phyloP scores from a whole-genome alignment of 92 coral and sea anemone genomes.

The Umimayanthus chanpuru region DNA sequence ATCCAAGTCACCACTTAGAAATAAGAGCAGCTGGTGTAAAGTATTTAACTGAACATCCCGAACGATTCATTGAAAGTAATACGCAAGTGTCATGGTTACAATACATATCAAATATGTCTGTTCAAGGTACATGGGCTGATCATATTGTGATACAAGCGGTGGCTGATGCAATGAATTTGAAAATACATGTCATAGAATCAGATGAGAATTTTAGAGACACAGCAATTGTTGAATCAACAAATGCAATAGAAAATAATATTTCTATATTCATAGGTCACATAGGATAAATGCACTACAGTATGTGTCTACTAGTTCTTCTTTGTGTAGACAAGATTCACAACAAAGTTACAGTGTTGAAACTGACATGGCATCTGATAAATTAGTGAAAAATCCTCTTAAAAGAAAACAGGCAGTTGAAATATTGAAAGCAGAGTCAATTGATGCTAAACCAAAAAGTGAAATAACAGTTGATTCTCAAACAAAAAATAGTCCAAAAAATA shows the following conservation, averaged over 20 bases:
- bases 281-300: slow-evolving; percentile 6
- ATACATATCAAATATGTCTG: background rate
- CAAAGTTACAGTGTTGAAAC: slow-evolving; percentile 10
- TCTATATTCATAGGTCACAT: slow-evolving; percentile 1
- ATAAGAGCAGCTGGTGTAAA: slow-evolving; percentile 28
- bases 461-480: slow-evolving; percentile 22
- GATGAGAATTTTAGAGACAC: slow-evolving; percentile 31
- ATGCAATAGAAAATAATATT: background rate
- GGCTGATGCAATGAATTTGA: background rate
- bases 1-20: background rate
- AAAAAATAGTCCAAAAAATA: slow-evolving; percentile 14
- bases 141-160: slow-evolving; percentile 7
- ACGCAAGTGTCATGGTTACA: slow-evolving; percentile 3
- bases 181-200: slow-evolving; percentile 24
- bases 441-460: slow-evolving; percentile 17
- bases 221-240: slow-evolving; percentile 9
- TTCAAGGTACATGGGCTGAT: background rate
- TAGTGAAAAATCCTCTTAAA: slow-evolving; percentile 8
- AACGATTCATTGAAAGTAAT: background rate
- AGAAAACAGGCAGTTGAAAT: slow-evolving; percentile 8
- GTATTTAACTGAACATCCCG: background rate
- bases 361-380: slow-evolving; percentile 7
- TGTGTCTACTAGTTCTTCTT: too few relatives aligned
- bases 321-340: slow-evolving; percentile 12
- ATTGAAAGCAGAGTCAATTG: background rate